phyloP scores from a whole-genome alignment of 2,113 vertebrate genomes.

The Prochilodus magdalenae region DNA sequence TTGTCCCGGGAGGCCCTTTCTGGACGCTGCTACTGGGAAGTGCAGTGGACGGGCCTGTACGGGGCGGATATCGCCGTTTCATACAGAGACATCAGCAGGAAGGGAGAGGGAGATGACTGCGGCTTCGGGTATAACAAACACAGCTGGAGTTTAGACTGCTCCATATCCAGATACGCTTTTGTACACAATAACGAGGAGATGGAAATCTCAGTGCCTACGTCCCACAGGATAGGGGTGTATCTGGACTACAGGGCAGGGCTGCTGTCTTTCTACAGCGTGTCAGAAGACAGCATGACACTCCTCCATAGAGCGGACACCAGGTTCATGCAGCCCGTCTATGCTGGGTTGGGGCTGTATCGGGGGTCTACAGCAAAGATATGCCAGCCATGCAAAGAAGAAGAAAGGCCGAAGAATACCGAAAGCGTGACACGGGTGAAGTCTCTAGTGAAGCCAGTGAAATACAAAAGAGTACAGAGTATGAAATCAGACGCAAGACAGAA shows the following conservation, averaged over 20 bases:
- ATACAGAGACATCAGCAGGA: conserved; percentile 37
- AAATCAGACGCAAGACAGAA: background rate
- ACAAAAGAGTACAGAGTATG: background rate
- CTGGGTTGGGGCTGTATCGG: conserved; percentile 41
- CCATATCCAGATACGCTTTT: conserved; percentile 19
- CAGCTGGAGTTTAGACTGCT: conserved; percentile 50
- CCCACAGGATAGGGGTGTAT: conserved; percentile 48
- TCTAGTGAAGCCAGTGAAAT: background rate
- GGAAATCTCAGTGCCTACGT: background rate
- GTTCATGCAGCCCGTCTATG: conserved; percentile 34
- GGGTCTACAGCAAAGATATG: conserved; percentile 27
- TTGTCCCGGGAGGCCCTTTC: conserved; percentile 20
- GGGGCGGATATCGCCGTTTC: conserved; percentile 42
- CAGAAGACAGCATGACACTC: conserved; percentile 30
- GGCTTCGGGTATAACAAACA: conserved; percentile 50
- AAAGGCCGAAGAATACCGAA: background rate
- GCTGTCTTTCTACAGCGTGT: conserved; percentile 48
- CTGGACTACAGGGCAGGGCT: conserved; percentile 42
- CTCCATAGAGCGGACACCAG: conserved; percentile 34
- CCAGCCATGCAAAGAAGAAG: background rate
- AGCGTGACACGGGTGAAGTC: background rate
- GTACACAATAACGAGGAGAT: conserved; percentile 15
- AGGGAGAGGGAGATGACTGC: conserved; percentile 10
- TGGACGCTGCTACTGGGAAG: conserved; percentile 41
- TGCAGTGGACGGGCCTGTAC: conserved; percentile 13